phyloP scores from a whole-genome alignment of 2,888 invertebrate species.

The Platycheirus albimanus region DNA sequence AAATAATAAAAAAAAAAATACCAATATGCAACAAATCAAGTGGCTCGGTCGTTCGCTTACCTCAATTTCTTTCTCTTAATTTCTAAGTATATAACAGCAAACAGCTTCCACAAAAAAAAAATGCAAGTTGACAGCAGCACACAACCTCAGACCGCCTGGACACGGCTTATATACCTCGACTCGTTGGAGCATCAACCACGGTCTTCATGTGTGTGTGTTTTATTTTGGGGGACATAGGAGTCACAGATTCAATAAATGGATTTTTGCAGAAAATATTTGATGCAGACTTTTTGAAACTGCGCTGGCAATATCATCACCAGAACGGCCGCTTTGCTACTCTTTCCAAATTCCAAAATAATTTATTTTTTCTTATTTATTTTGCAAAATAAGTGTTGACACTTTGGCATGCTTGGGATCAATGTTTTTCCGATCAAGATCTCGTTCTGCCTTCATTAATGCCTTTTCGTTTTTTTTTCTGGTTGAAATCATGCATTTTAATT shows the following conservation, averaged over 20 bases:
- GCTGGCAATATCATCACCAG: constrained; percentile 2
- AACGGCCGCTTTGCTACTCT: constrained; percentile 1
- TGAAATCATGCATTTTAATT: neutral
- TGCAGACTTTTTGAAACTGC: constrained; percentile 3
- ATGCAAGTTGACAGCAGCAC: too few species aligned
- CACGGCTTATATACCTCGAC: too few species aligned
- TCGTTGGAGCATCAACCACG: too few species aligned
- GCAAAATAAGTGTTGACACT: neutral
- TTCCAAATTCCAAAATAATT: constrained; percentile 17
- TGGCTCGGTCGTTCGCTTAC: too few species aligned
- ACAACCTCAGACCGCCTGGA: too few species aligned
- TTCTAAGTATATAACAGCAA: too few species aligned
- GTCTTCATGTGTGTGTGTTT: neutral
- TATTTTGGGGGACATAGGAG: constrained; percentile 13
- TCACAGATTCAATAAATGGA: neutral
- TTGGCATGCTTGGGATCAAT: neutral
- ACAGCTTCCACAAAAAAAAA: too few species aligned
- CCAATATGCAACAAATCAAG: too few species aligned
- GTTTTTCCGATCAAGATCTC: neutral
- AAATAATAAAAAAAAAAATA: too few species aligned
- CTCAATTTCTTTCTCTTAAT: too few species aligned
- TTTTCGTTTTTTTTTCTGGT: constrained; percentile 9
- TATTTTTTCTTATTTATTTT: neutral
- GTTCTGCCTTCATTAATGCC: neutral
- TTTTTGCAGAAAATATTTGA: neutral